phyloP scores from a whole-genome alignment of 2,888 invertebrate species.

The Ormyrus rosae region DNA sequence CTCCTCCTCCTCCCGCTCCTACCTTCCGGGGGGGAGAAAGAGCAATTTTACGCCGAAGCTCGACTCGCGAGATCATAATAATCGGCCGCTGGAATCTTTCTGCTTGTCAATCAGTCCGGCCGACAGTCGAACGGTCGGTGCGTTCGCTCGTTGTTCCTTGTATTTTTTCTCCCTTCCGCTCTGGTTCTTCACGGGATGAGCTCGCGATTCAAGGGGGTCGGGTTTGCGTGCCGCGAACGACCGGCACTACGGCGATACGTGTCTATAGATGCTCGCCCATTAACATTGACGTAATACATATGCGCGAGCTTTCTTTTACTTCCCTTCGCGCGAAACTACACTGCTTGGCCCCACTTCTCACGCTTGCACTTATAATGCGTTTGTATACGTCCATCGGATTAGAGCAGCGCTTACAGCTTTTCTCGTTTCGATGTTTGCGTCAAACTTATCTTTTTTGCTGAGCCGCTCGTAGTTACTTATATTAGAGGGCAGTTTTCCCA shows the following conservation, averaged over 20 bases:
- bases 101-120: conserved; percentile 67
- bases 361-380: conserved; percentile 20
- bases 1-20: conserved; percentile 62
- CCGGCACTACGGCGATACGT: conserved; percentile 53
- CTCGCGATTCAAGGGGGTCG: too few relatives aligned
- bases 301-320: conserved; percentile 55
- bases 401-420: conserved; percentile 12
- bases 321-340: conserved; percentile 50
- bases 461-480: background rate
- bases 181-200: background rate
- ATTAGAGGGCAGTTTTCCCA: background rate
- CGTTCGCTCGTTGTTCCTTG: conserved; percentile 3
- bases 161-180: conserved; percentile 50
- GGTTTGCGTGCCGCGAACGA: conserved; percentile 56
- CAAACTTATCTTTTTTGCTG: background rate
- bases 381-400: conserved; percentile 14
- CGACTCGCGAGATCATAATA: conserved; percentile 63
- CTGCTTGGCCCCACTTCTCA: conserved; percentile 36
- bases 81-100: conserved; percentile 67
- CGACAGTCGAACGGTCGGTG: conserved; percentile 54
- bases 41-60: conserved; percentile 67
- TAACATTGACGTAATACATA: conserved; percentile 58
- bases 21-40: conserved; percentile 61
- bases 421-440: conserved; percentile 8
- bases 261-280: conserved; percentile 59